Conservation (phyloP, 2,797 vertebrate genomes). For the Pipistrellus pipistrellus region DNA sequence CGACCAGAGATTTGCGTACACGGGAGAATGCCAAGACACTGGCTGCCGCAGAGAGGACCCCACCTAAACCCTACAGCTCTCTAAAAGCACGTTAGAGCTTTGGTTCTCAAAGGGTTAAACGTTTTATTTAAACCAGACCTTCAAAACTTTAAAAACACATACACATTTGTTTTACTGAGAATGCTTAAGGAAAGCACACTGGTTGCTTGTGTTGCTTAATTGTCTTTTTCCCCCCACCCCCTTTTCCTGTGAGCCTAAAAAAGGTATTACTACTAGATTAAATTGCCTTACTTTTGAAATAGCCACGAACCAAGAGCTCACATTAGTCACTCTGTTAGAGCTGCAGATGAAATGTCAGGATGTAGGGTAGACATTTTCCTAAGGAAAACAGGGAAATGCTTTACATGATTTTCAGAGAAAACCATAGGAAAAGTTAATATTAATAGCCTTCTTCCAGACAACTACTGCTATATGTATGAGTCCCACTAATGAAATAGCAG, state of each 20-base stretch:
- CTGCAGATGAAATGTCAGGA: slow-evolving; percentile 78
- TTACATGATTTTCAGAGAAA: slow-evolving; percentile 61
- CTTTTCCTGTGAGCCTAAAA: slow-evolving; percentile 71
- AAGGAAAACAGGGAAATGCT: slow-evolving; percentile 69
- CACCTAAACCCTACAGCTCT: background rate
- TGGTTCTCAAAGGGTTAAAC: slow-evolving; percentile 67
- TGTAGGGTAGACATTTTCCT: slow-evolving; percentile 75
- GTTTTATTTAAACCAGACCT: slow-evolving; percentile 80
- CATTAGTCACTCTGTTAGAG: slow-evolving; percentile 71
- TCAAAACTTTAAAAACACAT: slow-evolving; percentile 59
- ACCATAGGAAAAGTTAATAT: slow-evolving; percentile 16
- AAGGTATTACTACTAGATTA: slow-evolving; percentile 73
- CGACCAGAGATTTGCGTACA: slow-evolving; percentile 5
- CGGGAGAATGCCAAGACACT: background rate
- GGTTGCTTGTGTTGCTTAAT: slow-evolving; percentile 77
- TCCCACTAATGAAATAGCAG: slow-evolving; percentile 16
- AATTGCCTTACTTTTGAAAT: slow-evolving; percentile 69
- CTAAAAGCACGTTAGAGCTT: background rate
- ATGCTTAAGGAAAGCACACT: slow-evolving; percentile 70
- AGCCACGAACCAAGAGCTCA: slow-evolving; percentile 67
- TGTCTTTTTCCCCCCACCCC: background rate
- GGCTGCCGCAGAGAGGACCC: background rate
- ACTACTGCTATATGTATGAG: background rate
- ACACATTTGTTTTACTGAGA: slow-evolving; percentile 67
- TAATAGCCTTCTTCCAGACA: background rate